Percentiles rank a stretch among this genome's conserved stretches.
Conservation (phyloP, 1,140 invertebrate genomes). For the Diorhabda sublineata region DNA sequence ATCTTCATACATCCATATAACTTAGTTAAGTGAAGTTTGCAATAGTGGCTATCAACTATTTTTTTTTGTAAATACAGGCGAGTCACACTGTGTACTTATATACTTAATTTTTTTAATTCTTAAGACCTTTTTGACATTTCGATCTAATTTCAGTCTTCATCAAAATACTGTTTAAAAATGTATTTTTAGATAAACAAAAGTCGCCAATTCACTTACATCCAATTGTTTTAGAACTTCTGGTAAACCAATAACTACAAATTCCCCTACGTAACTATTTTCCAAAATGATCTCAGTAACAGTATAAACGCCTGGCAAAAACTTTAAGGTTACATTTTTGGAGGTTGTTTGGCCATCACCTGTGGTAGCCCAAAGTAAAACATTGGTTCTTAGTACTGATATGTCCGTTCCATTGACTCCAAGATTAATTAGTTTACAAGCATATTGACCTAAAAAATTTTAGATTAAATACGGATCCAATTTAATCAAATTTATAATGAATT, state of each 20-base stretch:
- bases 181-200: too few species aligned
- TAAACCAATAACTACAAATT: slow-evolving; percentile 33
- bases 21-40: too few species aligned
- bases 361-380: slow-evolving; percentile 32
- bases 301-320: slow-evolving; percentile 37
- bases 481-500: background rate
- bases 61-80: too few species aligned
- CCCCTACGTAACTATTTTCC: slow-evolving; percentile 28
- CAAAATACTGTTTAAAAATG: too few species aligned
- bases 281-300: slow-evolving; percentile 27
- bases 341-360: slow-evolving; percentile 32
- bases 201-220: slow-evolving; percentile 24
- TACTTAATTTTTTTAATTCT: too few species aligned
- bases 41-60: too few species aligned
- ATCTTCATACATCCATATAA: too few species aligned
- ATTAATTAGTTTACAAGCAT: slow-evolving; percentile 39
- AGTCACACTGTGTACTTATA: too few species aligned
- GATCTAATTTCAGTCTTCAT: too few species aligned
- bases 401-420: slow-evolving; percentile 23
- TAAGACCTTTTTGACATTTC: too few species aligned
- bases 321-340: slow-evolving; percentile 32
- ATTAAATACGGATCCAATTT: background rate
- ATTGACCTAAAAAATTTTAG: slow-evolving; percentile 37
- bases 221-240: slow-evolving; percentile 35
- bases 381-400: slow-evolving; percentile 30